These are phyloP conservation scores for Lycaon pictus DNA, from an alignment of 2,113 vertebrate species.

Conservation along the genomic window DNA sequence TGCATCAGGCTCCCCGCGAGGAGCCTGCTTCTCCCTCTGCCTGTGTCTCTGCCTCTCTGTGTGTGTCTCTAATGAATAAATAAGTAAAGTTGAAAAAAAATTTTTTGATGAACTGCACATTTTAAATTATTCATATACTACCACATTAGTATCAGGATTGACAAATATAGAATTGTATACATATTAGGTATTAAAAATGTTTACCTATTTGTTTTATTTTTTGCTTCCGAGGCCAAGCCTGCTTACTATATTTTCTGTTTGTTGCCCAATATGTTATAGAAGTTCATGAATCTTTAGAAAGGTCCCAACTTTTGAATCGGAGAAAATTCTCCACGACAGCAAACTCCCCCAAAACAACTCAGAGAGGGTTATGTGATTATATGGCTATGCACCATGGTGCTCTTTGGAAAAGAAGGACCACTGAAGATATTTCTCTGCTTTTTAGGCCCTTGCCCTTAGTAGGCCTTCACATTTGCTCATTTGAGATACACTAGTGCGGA, in stretches of 20 bases:
- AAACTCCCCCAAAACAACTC: not conserved
- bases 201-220: not conserved
- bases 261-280: not conserved
- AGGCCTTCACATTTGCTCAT: not conserved
- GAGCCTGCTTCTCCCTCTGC: no score
- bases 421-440: not conserved
- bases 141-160: not conserved
- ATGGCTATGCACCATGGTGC: not conserved
- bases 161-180: not conserved
- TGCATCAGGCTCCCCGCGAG: no score
- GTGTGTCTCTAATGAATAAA: no score
- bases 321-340: not conserved
- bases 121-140: not conserved
- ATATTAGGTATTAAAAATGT: not conserved
- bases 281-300: not conserved
- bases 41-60: no score
- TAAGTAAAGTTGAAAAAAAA: no score
- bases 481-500: not conserved
- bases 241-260: not conserved
- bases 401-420: not conserved
- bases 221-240: conserved; percentile 12
- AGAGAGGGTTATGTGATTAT: not conserved
- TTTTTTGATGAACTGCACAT: not conserved
- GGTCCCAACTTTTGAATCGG: not conserved
- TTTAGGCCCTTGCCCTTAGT: not conserved